Base-by-base conservation (phyloP, 2,888 invertebrate genomes). In the Meta bourneti region DNA sequence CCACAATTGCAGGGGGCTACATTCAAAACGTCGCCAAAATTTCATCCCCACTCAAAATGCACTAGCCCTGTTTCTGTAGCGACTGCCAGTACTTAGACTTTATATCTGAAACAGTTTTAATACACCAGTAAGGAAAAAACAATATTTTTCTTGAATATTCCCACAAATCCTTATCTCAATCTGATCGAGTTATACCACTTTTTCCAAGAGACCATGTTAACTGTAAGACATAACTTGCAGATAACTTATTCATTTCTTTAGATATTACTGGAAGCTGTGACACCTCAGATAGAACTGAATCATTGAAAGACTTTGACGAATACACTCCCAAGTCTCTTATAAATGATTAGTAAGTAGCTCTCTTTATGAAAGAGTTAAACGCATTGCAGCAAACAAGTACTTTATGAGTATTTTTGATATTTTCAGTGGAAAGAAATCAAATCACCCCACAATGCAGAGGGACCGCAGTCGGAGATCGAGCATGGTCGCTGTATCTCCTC, bases 241-340 rank as follows among this genome's bases (percentile, higher is more conserved):
- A 34, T 34, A 34, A 34, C 34, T 34, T 34, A 34, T 70, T 75
- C 54, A 16, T 61, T 54, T 71, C 8, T 61, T 61, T 74, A 92
- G 91, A 91, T 61, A 72, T 90, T 16, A 92, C 90, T 8, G 92
- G 88, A 5, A 89, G 90, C 52, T 92, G 87, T 48, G 93, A 93
- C 9, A 88, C 87, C 19, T 90, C 93, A 51, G 90, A 91, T 52
- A 92, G 89, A 19, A 90, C 87, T 0, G 93, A 93, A 80, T 91
- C 91, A 13, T 54, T 93, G 1, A 93, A 93, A 81, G 93, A 93
- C 61, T 83, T 93, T 34, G 93, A 93, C 20, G 93, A 93, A 9
- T 93, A 93, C 19, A 51, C 83, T 6, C 93, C 93, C 6, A 93
- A 90, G 51, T 88, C 93, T 8, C 86, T 93, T 11, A 89, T 93